Evolutionary conservation across 2,113 vertebrate species (phyloP).

Genomic region (Struthidea cinerea): DNA sequence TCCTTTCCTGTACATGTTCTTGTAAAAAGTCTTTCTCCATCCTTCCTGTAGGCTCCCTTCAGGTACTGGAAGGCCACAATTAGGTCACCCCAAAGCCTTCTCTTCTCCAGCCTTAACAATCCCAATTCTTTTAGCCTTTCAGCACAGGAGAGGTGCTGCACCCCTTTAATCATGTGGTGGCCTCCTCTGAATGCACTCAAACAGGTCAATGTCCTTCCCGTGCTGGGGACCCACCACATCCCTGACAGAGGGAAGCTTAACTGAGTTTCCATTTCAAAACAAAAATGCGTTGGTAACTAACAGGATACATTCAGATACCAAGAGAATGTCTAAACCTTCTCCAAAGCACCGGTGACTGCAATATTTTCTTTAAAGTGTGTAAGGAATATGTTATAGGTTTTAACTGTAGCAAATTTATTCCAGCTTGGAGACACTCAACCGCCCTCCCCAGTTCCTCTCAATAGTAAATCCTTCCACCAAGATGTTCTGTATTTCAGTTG

Average conservation of each 20-base stretch:
- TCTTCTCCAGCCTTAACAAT: not conserved
- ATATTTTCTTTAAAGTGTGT: not conserved
- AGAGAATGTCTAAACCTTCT: not conserved
- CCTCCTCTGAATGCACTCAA: not conserved
- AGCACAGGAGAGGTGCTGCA: not conserved
- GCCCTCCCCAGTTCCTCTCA: not conserved
- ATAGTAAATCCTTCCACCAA: not conserved
- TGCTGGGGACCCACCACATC: not conserved
- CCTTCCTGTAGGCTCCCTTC: not conserved
- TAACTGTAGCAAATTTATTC: not conserved
- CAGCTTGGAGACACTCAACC: not conserved
- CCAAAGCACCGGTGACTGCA: not conserved
- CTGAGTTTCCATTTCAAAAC: not conserved
- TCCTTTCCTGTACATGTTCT: not conserved
- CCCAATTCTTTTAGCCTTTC: not conserved
- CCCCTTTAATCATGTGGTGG: not conserved
- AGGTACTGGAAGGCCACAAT: not conserved
- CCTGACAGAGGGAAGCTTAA: not conserved
- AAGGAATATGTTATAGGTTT: not conserved
- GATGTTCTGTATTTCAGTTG: not conserved
- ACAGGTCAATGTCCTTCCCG: not conserved
- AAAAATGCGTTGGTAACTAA: not conserved
- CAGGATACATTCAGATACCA: not conserved
- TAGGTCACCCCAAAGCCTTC: fast-evolving
- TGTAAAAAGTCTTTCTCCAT: not conserved